Conservation (phyloP, 1,140 invertebrate species). For the Drosophila cardini region DNA sequence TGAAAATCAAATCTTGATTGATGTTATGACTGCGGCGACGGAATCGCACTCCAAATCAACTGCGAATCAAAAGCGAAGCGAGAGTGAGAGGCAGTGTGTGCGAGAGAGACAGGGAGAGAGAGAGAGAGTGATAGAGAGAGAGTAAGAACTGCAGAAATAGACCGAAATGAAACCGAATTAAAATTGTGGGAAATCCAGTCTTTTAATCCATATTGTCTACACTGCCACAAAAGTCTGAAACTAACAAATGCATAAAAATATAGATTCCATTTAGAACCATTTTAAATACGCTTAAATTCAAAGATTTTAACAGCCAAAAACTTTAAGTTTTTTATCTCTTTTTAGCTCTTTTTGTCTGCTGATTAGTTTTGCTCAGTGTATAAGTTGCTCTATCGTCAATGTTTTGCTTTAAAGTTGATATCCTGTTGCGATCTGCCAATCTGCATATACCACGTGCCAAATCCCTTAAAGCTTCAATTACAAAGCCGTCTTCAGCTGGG, state of each 20-base stretch:
- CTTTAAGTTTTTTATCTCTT: too few species aligned
- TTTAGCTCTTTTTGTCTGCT: too few species aligned
- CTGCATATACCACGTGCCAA: constrained; percentile 10
- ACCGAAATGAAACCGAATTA: constrained; percentile 16
- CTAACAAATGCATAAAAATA: too few species aligned
- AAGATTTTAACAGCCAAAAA: too few species aligned
- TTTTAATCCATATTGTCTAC: constrained; percentile 5
- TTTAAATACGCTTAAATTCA: neutral
- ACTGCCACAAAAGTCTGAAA: too few species aligned
- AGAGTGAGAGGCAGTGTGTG: neutral
- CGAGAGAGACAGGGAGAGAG: neutral
- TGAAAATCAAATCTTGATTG: constrained; percentile 80
- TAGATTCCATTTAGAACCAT: neutral
- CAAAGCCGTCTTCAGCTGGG: constrained; percentile 17
- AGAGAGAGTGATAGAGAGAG: neutral
- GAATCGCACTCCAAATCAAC: constrained; percentile 49
- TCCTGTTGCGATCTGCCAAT: constrained; percentile 12
- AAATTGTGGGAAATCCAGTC: constrained; percentile 13
- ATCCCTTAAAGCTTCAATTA: constrained; percentile 36
- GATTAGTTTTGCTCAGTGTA: too few species aligned
- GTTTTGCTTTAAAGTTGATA: neutral
- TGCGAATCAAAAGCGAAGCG: neutral
- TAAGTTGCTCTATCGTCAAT: too few species aligned
- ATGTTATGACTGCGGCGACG: constrained; percentile 60
- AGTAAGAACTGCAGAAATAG: too few species aligned